Base-by-base conservation (phyloP, 2,113 vertebrate species). In the Eurypyga helias region DNA sequence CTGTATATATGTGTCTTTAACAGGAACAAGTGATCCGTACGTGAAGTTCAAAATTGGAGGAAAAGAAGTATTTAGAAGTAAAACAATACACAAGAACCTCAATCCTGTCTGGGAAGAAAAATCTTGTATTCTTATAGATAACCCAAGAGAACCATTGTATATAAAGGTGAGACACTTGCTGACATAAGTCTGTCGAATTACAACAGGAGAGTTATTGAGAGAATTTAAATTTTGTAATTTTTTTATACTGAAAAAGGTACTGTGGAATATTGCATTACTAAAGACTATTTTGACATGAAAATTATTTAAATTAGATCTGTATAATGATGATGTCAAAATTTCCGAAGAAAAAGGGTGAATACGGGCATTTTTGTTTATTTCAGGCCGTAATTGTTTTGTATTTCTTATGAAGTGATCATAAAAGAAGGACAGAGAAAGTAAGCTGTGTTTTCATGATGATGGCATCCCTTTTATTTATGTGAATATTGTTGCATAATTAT, bases 21-120 rank as follows among this genome's bases (percentile, higher is more conserved):
- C 95, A 99, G 99, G 99, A 52, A 99, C 99, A 49, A 99, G 99
- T 96, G 99, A 99, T 96, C 99, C 99, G 2, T 99, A 99, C 19
- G 99, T 99, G 94, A 99, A 99, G 97, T 99, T 99, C 97, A 99
- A 99, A 97, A 98, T 99, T n/a, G 98, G 98, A 96, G 98, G 99
- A 93, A 99, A 99, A 94, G 99, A 99, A 97, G 98, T 99, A 75
- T 99, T 99, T 97, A 99, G 99, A 98, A 99, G 99, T 97, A 99
- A 98, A 97, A 99, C 98, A 92, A 99, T 99, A 97, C 98, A 99
- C 86, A 99, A 99, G 97, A 99, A 99, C 95, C 99, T 99, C 82
- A 99, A 99, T 93, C 99, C 99, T 26, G 98, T 99, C 46, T 99
- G 99, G 99, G 99, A 99, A 12, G 99, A 99, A 97, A 98, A 98